These are phyloP conservation scores for Tangara arthus DNA, from an alignment of 2,797 vertebrate genomes.

Conservation along the genomic window DNA sequence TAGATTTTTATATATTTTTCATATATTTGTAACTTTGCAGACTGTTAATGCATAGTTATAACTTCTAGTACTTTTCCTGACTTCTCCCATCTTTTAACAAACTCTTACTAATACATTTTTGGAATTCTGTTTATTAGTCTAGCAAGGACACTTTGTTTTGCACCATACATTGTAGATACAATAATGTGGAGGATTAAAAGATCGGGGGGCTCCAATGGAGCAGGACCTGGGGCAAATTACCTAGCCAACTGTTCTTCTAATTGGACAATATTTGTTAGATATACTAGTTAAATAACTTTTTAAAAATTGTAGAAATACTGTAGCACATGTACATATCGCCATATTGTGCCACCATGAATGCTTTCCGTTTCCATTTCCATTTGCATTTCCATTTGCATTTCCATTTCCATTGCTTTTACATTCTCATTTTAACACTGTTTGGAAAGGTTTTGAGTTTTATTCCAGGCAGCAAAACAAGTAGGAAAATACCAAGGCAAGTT, in stretches of 20 bases:
- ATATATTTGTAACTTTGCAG: neutral
- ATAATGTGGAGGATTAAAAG: neutral
- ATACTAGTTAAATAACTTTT: neutral
- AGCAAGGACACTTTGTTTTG: neutral
- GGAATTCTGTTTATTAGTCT: neutral
- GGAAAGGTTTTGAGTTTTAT: neutral
- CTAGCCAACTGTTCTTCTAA: neutral
- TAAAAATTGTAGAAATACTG: neutral
- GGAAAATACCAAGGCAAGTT: neutral
- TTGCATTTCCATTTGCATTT: no score
- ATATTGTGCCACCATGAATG: no score
- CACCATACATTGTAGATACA: neutral
- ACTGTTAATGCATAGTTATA: neutral
- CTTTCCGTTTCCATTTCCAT: neutral
- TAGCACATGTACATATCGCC: fast-evolving
- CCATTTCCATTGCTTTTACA: neutral
- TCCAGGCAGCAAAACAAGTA: neutral
- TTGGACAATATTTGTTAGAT: neutral
- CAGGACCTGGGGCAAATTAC: neutral
- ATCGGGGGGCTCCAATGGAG: fast-evolving
- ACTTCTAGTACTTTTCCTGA: neutral
- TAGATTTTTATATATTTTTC: neutral
- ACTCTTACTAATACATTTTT: neutral
- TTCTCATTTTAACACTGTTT: neutral
- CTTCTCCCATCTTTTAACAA: neutral